phyloP scores from a whole-genome alignment of 53 echinoderm and acorn worm genomes.

The Patiria pectinifera region DNA sequence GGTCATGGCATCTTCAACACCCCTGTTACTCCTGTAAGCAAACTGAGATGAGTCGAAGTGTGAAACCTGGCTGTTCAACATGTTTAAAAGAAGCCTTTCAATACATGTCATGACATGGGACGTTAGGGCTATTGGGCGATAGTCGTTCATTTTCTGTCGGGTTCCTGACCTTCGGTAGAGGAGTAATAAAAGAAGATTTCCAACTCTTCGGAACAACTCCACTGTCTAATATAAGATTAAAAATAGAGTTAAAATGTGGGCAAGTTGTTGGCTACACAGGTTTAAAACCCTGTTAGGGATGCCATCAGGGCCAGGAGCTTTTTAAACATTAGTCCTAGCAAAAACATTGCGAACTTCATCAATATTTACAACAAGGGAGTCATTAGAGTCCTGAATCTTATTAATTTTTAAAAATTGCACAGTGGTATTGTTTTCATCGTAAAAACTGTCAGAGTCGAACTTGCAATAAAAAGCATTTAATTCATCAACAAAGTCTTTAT shows the following conservation, averaged over 20 bases:
- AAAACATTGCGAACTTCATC: neutral
- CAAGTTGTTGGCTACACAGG: constrained; percentile 26
- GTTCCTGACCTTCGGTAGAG: constrained; percentile 26
- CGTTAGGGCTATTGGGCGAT: constrained; percentile 53
- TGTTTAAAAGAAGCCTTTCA: neutral
- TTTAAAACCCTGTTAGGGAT: no score
- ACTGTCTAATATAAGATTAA: neutral
- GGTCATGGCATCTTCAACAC: no score
- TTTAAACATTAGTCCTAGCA: constrained; percentile 8
- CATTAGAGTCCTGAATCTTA: neutral
- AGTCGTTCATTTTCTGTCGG: constrained; percentile 17
- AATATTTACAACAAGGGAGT: neutral
- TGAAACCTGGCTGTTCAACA: no score
- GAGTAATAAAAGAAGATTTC: constrained; percentile 32
- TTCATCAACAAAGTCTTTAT: no score
- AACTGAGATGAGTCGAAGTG: no score
- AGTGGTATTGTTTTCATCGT: constrained; percentile 3
- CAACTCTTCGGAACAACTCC: neutral
- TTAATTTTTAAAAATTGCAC: neutral
- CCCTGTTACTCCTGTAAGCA: no score
- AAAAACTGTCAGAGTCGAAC: constrained; percentile 40
- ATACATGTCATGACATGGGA: neutral
- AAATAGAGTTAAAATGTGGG: constrained; percentile 36
- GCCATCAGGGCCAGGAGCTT: constrained; percentile 50
- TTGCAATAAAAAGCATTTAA: no score